These are phyloP conservation scores for Cariama cristata DNA, from an alignment of 2,113 vertebrate species.

Conservation along the genomic window DNA sequence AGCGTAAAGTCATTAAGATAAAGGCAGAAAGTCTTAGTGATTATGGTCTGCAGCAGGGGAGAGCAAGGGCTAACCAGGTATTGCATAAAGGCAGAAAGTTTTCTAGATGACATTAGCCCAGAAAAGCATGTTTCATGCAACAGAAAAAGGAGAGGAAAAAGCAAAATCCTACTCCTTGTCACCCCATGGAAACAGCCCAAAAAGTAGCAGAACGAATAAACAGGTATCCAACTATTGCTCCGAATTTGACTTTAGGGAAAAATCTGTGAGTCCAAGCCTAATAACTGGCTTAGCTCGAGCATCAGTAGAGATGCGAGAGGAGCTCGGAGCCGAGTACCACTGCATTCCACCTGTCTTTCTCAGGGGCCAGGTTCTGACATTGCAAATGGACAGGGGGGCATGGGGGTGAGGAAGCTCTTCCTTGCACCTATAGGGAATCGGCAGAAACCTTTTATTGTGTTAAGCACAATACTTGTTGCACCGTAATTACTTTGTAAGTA, in stretches of 20 bases:
- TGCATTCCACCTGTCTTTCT: accelerated
- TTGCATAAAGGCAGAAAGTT: background rate
- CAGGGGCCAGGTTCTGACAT: background rate
- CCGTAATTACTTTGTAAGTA: background rate
- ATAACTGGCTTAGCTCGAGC: background rate
- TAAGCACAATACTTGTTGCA: background rate
- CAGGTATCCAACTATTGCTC: background rate
- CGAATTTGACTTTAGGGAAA: background rate
- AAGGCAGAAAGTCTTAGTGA: background rate
- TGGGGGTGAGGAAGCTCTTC: background rate
- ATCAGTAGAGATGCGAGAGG: background rate
- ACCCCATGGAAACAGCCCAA: background rate
- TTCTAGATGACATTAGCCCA: background rate
- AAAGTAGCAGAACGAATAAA: background rate
- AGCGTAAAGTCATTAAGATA: background rate
- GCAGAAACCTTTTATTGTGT: background rate
- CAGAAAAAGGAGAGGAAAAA: background rate
- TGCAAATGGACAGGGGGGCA: too few species aligned
- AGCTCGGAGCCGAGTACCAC: background rate
- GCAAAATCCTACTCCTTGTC: background rate
- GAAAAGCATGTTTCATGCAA: background rate
- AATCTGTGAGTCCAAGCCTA: background rate
- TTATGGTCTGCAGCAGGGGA: accelerated
- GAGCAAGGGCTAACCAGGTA: background rate
- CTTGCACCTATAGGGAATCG: background rate